A percentile compares a stretch with the other conserved stretches of the same genome.
Evolutionary conservation across 2,797 vertebrate genomes (phyloP).

Genomic region (Molossus molossus): DNA sequence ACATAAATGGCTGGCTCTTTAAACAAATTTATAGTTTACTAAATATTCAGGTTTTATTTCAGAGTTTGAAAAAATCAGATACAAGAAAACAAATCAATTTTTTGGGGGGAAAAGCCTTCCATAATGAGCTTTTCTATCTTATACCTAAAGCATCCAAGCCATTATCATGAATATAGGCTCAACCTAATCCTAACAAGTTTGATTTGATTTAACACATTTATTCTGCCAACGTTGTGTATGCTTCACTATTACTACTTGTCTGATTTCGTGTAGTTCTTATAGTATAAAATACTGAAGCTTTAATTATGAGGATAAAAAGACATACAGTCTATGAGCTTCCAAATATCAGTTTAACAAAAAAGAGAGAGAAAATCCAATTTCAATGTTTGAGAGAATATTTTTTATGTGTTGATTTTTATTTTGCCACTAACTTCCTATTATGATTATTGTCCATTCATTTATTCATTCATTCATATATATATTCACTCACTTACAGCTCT

Average conservation of each 20-base stretch:
- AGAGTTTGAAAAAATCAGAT: not conserved
- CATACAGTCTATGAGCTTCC: not conserved
- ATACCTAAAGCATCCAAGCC: not conserved
- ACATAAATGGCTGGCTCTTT: not conserved
- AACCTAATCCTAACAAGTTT: not conserved
- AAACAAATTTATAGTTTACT: not conserved
- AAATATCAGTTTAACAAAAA: conserved; percentile 29
- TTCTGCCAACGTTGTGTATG: not conserved
- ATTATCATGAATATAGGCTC: not conserved
- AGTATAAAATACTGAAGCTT: conserved; percentile 64
- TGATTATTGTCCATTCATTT: not conserved
- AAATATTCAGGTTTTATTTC: not conserved
- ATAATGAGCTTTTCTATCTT: not conserved
- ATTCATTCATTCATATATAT: too few relatives aligned
- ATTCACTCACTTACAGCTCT: not conserved
- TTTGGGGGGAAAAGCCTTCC: not conserved
- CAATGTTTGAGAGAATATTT: not conserved
- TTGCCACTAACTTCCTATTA: not conserved
- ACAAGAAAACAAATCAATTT: not conserved
- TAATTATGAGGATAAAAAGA: conserved; percentile 48
- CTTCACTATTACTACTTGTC: conserved; percentile 48
- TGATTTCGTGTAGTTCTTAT: conserved; percentile 37
- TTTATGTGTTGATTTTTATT: not conserved
- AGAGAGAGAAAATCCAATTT: not conserved
- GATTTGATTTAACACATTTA: conserved; percentile 45